phyloP scores from a whole-genome alignment of 2,113 vertebrate species.

The Tupaia tana region DNA sequence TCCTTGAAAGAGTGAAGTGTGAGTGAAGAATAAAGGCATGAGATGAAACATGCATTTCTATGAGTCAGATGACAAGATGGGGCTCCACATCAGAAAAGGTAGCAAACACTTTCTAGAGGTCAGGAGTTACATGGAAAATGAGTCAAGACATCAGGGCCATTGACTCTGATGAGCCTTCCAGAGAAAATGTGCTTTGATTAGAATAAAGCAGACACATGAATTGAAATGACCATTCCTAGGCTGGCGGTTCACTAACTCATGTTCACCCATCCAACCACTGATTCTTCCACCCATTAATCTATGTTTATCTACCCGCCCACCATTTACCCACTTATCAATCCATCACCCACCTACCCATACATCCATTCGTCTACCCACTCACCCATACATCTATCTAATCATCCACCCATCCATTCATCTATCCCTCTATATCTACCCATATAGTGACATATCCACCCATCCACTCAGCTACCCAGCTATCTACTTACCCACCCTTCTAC shows the following conservation, averaged over 20 bases:
- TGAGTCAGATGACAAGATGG: conserved; percentile 35
- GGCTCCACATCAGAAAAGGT: background rate
- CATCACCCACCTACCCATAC: background rate
- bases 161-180: background rate
- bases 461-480: background rate
- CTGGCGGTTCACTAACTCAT: background rate
- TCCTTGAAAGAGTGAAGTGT: conserved; percentile 55
- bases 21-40: conserved; percentile 64
- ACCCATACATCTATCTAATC: background rate
- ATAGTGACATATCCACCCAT: background rate
- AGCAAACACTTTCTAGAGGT: conserved; percentile 14
- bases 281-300: background rate
- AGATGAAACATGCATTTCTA: conserved; percentile 37
- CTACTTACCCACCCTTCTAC: background rate
- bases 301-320: background rate
- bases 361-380: background rate
- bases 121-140: conserved; percentile 30
- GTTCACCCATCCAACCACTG: background rate
- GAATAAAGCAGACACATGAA: conserved; percentile 25
- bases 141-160: background rate
- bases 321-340: background rate
- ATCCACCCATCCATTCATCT: background rate
- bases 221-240: background rate
- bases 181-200: conserved; percentile 37
- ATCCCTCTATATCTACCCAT: background rate